Percentiles rank a stretch among this genome's conserved stretches.
phyloP scores from a whole-genome alignment of 2,797 vertebrate genomes.

The Peromyscus aztecus region DNA sequence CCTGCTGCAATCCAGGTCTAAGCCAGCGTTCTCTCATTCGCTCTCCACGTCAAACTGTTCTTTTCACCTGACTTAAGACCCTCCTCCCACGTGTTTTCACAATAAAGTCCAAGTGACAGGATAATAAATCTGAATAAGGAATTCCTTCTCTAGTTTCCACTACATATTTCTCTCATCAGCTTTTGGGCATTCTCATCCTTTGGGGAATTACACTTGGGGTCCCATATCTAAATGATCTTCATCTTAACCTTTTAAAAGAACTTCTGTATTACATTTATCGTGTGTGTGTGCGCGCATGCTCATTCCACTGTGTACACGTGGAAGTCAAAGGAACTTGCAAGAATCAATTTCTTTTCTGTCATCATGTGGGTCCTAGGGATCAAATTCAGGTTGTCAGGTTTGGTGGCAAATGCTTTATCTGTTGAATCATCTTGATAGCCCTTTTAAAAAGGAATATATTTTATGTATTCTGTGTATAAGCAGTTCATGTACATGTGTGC shows the following conservation, averaged over 20 bases:
- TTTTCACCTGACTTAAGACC: background rate
- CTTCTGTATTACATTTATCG: background rate
- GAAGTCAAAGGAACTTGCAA: background rate
- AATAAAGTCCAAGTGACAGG: background rate
- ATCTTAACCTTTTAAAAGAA: background rate
- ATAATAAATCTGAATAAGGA: conserved; percentile 13
- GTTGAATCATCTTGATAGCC: background rate
- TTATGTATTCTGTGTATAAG: background rate
- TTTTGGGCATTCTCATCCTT: background rate
- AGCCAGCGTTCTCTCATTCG: background rate
- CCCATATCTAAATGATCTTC: background rate
- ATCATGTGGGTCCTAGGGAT: background rate
- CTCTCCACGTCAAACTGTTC: background rate
- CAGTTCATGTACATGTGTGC: background rate
- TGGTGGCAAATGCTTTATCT: background rate
- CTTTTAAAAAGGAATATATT: background rate
- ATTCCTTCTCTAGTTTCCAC: background rate
- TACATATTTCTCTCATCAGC: background rate
- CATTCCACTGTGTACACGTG: background rate
- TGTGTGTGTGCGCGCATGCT: background rate
- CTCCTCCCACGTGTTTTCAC: conserved; percentile 3
- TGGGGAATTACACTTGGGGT: background rate
- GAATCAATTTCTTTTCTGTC: background rate
- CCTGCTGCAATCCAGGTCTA: background rate
- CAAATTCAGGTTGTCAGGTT: background rate